phyloP scores from a whole-genome alignment of 2,113 vertebrate species.

The Cynoglossus semilaevis region DNA sequence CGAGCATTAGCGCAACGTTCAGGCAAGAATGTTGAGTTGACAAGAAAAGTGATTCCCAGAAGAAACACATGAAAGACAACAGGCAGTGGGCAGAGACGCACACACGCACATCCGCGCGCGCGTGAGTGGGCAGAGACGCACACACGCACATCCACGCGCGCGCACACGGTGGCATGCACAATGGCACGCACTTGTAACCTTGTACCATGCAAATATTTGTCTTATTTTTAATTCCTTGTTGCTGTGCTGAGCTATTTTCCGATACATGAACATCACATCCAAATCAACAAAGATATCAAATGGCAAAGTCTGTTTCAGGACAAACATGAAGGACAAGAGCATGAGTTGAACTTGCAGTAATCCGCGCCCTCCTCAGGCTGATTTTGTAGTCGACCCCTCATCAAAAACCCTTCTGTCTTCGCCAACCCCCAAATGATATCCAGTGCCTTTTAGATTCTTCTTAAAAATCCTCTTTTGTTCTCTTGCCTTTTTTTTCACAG shows the following conservation, averaged over 20 bases:
- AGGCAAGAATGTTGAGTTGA: too few relatives aligned
- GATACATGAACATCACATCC: conserved; percentile 27
- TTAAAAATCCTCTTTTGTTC: conserved; percentile 49
- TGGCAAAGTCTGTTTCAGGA: conserved; percentile 38
- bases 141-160: conserved; percentile 24
- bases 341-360: conserved; percentile 20
- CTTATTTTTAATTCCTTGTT: conserved; percentile 21
- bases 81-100: conserved; percentile 1
- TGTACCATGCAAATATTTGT: conserved; percentile 51
- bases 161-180: conserved; percentile 21
- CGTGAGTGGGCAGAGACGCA: conserved; percentile 26
- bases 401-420: conserved; percentile 40
- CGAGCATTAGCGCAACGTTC: conserved; percentile 52
- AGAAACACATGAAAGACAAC: conserved; percentile 48
- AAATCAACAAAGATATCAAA: conserved; percentile 39
- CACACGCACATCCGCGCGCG: conserved; percentile 11
- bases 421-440: conserved; percentile 64
- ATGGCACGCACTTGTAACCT: conserved; percentile 44
- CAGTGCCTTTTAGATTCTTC: conserved; percentile 71
- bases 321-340: conserved; percentile 12
- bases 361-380: conserved; percentile 27
- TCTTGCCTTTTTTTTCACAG: conserved; percentile 41
- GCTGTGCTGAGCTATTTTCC: conserved; percentile 48
- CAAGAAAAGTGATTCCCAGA: conserved; percentile 40
- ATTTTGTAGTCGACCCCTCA: conserved; percentile 28